Conservation (phyloP, 2,113 vertebrate species). For the Lontra canadensis region DNA sequence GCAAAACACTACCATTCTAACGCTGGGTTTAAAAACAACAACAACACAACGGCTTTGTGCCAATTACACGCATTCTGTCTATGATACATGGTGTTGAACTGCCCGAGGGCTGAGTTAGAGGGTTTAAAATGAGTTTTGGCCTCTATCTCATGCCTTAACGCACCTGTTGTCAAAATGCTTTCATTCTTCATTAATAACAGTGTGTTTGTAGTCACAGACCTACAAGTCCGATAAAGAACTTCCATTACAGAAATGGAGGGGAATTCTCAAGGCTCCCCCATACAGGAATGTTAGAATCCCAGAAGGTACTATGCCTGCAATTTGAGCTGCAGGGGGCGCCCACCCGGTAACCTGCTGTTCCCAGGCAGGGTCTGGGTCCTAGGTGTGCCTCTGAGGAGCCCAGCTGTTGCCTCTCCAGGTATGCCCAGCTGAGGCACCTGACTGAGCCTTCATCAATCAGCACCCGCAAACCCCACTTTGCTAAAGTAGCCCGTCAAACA, state of each 20-base stretch:
- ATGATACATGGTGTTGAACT: accelerated
- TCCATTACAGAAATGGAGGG: background rate
- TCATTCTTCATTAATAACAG: background rate
- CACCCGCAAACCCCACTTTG: background rate
- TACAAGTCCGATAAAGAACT: background rate
- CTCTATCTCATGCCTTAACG: background rate
- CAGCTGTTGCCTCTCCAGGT: background rate
- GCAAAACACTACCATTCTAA: background rate
- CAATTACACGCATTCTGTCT: accelerated
- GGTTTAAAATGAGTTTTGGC: too few relatives aligned
- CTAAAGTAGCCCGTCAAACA: background rate
- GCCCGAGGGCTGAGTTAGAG: background rate
- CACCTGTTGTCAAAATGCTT: background rate
- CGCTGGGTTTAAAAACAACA: background rate
- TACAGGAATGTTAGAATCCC: background rate
- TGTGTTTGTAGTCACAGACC: background rate
- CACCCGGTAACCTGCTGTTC: too few relatives aligned
- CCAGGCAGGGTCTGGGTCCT: background rate
- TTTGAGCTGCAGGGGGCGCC: background rate
- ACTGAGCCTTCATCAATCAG: background rate
- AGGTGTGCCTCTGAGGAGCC: background rate
- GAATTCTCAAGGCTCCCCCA: too few relatives aligned
- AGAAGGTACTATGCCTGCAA: background rate
- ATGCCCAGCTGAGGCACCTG: background rate
- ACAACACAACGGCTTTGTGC: accelerated